phyloP scores from a whole-genome alignment of 2,888 invertebrate genomes.

The Mythimna vitellina region DNA sequence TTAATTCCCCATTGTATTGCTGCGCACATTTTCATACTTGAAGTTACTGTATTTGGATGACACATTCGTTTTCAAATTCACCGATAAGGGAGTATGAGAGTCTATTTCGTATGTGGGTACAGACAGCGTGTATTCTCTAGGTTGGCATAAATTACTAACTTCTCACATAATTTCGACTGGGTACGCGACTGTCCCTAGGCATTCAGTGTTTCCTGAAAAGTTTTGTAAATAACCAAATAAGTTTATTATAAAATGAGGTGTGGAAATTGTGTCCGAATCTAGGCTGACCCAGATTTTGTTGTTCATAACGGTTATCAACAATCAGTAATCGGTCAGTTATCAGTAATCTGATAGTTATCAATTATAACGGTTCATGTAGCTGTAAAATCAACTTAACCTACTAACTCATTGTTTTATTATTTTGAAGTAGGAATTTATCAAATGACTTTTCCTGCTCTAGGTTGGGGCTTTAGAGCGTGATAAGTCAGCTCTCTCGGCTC shows the following conservation, averaged over 20 bases:
- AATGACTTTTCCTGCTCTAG: too few species aligned
- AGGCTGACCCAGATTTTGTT: constrained; percentile 22
- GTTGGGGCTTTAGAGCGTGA: too few species aligned
- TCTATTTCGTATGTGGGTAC: constrained; percentile 33
- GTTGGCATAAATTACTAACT: constrained; percentile 52
- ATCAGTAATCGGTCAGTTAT: too few species aligned
- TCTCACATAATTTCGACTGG: constrained; percentile 48
- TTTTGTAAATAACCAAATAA: constrained; percentile 25
- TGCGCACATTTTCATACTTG: constrained; percentile 40
- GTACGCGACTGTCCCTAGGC: constrained; percentile 24
- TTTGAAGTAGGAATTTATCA: too few species aligned
- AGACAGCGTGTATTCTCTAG: constrained; percentile 30
- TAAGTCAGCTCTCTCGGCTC: too few species aligned
- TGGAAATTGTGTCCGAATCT: constrained; percentile 19
- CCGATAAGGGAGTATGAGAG: constrained; percentile 42
- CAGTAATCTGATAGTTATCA: too few species aligned
- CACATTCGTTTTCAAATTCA: constrained; percentile 42
- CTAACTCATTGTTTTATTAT: too few species aligned
- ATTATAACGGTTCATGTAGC: too few species aligned
- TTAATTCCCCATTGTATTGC: constrained; percentile 49
- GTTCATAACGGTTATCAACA: background rate
- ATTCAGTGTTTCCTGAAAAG: constrained; percentile 18
- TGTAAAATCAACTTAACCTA: too few species aligned
- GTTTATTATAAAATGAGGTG: constrained; percentile 17
- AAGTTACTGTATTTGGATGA: constrained; percentile 46